phyloP scores from a whole-genome alignment of 2,888 invertebrate species.

The Catocala fraxini region DNA sequence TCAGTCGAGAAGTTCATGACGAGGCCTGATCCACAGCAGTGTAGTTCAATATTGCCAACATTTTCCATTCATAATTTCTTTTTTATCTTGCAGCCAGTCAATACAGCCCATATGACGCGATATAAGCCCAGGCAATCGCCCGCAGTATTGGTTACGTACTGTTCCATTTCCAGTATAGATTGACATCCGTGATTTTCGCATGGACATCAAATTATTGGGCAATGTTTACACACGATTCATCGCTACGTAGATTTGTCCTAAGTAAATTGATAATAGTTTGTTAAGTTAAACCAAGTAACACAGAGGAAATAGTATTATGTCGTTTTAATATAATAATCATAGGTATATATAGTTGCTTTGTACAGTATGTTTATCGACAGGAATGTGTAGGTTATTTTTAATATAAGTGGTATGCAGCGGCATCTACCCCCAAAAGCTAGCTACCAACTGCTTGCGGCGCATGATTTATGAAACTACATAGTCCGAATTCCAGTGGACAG shows the following conservation, averaged over 20 bases:
- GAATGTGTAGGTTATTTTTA: background rate
- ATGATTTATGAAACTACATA: too few relatives aligned
- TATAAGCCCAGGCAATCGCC: constrained; percentile 38
- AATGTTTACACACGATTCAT: constrained; percentile 21
- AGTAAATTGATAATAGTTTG: constrained; percentile 5
- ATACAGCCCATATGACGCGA: constrained; percentile 32
- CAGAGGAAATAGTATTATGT: background rate
- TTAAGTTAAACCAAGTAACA: background rate
- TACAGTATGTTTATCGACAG: background rate
- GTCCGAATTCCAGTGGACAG: too few relatives aligned
- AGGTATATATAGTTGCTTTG: background rate
- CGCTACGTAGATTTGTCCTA: background rate
- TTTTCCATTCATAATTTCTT: constrained; percentile 1
- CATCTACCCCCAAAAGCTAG: background rate
- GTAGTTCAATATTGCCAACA: too few relatives aligned
- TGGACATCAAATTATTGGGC: constrained; percentile 34
- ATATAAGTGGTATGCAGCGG: background rate
- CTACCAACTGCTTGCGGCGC: too few relatives aligned
- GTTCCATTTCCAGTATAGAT: constrained; percentile 41
- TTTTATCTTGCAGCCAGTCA: constrained; percentile 35
- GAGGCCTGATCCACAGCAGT: too few relatives aligned
- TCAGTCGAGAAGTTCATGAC: too few relatives aligned
- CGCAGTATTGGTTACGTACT: constrained; percentile 46
- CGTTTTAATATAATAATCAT: background rate
- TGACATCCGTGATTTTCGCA: constrained; percentile 20